These are phyloP conservation scores for Megalonaias nervosa DNA, from an alignment of 1,140 invertebrate genomes.

Conservation along the genomic window DNA sequence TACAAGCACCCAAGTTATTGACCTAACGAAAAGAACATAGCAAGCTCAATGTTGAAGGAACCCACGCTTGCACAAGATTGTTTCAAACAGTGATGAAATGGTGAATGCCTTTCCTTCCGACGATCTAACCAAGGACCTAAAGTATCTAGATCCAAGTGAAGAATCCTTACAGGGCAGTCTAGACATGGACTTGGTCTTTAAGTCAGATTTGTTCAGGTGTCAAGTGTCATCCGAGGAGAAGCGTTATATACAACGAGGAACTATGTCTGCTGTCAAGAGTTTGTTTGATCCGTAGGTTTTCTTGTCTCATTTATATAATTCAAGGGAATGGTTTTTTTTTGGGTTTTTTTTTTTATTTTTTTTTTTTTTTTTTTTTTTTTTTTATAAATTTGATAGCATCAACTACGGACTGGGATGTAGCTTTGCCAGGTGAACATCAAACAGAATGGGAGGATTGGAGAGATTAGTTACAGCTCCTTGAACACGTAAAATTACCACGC, in stretches of 20 bases:
- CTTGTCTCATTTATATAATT: conserved; percentile 32
- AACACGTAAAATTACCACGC: conserved; percentile 28
- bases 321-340: conserved; percentile 41
- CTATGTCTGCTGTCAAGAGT: conserved; percentile 26
- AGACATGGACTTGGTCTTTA: conserved; percentile 36
- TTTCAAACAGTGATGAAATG: conserved; percentile 37
- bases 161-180: conserved; percentile 38
- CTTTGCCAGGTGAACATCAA: conserved; percentile 6
- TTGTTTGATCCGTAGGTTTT: conserved; percentile 35
- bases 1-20: neutral
- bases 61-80: conserved; percentile 33
- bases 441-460: conserved; percentile 29
- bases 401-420: conserved; percentile 34
- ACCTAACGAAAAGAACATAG: conserved; percentile 21
- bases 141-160: conserved; percentile 36
- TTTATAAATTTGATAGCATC: conserved; percentile 22
- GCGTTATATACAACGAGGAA: conserved; percentile 31
- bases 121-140: conserved; percentile 37
- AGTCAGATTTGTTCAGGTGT: conserved; percentile 38
- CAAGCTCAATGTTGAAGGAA: conserved; percentile 18
- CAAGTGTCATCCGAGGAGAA: conserved; percentile 11
- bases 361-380: no score
- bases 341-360: no score
- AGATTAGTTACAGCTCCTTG: neutral
- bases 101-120: conserved; percentile 29